Evolutionary conservation across 2,797 vertebrate species (phyloP), one percentile per base, ranked within the genome.

Genomic region (Crenuchus spilurus): DNA sequence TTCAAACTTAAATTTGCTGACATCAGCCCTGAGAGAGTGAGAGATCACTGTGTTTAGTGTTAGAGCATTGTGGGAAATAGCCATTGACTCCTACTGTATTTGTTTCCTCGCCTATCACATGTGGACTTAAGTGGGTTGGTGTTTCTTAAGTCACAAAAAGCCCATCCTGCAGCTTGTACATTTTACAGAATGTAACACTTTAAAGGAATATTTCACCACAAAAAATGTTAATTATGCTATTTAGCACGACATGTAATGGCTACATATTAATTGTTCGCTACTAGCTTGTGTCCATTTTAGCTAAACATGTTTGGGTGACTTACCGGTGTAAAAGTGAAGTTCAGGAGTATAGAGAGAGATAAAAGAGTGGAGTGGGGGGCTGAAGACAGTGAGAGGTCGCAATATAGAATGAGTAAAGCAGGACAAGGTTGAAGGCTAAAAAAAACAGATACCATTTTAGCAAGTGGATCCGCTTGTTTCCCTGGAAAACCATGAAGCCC

Each of bases 401-500:
- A 20, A 11, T 22, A 66, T 3, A 42, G 28, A 71, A 33, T 54
- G 22, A 37, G 49, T 1, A 33, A 48, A 48, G 48, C 54, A 63
- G 22, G 44, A 22, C 3, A 62, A 28, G 24, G 22, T 22, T 20
- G 14, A 28, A 67, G 20, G 48, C 20, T 42, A 6, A 60, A 3
- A 57, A 72, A 48, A 0, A 22, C 16, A 4, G 24, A 90, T 93
- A 99, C 97, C 97, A 99, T 94, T 96, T 97, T 84, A 99, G 92
- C 78, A 99, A 94, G 80, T 98, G 95, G 87, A 96, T 98, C 86
- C 97, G 93, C 89, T 99, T 99, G 91, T 99, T 99, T 87, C 97
- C 97, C 87, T 99, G 97, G 88, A 99, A 99, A 80, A 99, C 97
- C 79, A 99, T 96, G 90, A 98, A 96, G 61, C 97, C 97, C 48